A percentile compares a stretch with the other conserved stretches of the same genome.
phyloP scores from a whole-genome alignment of 2,113 vertebrate genomes.

The Toxostoma redivivum region DNA sequence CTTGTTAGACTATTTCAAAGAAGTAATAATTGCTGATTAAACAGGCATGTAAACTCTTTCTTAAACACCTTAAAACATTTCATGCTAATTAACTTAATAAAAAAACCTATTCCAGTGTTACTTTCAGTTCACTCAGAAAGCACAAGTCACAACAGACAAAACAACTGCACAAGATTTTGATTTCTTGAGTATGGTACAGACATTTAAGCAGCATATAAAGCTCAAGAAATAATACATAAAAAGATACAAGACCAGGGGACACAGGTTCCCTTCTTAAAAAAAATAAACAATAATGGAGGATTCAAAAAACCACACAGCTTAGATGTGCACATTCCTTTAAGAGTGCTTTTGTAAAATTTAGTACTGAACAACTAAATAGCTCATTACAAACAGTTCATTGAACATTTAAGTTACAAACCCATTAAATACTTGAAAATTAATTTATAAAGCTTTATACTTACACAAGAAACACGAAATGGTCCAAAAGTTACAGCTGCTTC shows the following conservation, averaged over 20 bases:
- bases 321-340: background rate
- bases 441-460: slow-evolving; percentile 74
- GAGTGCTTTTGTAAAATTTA: background rate
- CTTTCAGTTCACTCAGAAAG: background rate
- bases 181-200: background rate
- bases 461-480: slow-evolving; percentile 93
- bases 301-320: background rate
- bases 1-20: background rate
- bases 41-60: background rate
- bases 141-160: background rate
- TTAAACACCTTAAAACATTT: background rate
- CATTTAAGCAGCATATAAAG: background rate
- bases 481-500: slow-evolving; percentile 88
- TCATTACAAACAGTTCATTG: background rate
- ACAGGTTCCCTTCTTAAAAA: background rate
- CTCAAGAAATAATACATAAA: background rate
- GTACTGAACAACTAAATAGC: background rate
- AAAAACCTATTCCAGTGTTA: background rate
- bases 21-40: background rate
- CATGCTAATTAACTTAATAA: background rate
- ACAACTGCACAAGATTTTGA: background rate
- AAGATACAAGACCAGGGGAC: background rate
- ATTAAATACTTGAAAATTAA: background rate
- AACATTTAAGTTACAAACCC: background rate
- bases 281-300: fast-evolving